Evolutionary conservation across 2,888 invertebrate genomes (phyloP), one percentile per base, ranked within the genome.

Genomic region (Ecliptopera silaceata): DNA sequence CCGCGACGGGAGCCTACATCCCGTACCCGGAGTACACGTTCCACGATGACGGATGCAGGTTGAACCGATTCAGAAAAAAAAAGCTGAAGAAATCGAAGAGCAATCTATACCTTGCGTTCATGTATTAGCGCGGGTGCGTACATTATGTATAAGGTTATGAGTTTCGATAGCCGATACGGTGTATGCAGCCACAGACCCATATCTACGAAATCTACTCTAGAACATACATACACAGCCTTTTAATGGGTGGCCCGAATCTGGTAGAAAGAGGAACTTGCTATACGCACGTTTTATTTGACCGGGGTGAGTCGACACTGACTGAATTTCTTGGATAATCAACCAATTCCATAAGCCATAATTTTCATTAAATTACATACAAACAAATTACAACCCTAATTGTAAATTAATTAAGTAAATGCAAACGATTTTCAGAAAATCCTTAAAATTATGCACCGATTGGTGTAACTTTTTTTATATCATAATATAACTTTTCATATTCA

Each of bases 171-270:
- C 90, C 88, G 88, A 82, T 74, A 79, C 82, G 82, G 82, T 83
- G 84, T 84, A 83, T 84, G 82, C 82, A 77, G 79, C 78, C 82
- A 77, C 80, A 68, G 63, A 80, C 85, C 86, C 84, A 78, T 64
- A 65, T 66, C 71, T 74, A 71, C 63, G 69, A 67, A 64, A 68
- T 68, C 71, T 74, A 56, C 72, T 68, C 69, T 69, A 62, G 62
- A 44, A 73, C 26, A 26, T n/a, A 69, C 80, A 77, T 82, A 83
- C 86, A 81, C 82, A 84, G 82, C 78, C 75, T 77, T 67, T 71
- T 56, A 74, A 86, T 86, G 89, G 89, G 90, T 86, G 84, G 80
- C 91, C 91, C 91, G 88, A 89, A 88, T 91, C 91, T 90, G 91
- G 91, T 90, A 79, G 79, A 79, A 68, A 70, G 72, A 79, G 68